Conservation (phyloP, 2,797 vertebrate species). For the Rhyacichthys aspro region DNA sequence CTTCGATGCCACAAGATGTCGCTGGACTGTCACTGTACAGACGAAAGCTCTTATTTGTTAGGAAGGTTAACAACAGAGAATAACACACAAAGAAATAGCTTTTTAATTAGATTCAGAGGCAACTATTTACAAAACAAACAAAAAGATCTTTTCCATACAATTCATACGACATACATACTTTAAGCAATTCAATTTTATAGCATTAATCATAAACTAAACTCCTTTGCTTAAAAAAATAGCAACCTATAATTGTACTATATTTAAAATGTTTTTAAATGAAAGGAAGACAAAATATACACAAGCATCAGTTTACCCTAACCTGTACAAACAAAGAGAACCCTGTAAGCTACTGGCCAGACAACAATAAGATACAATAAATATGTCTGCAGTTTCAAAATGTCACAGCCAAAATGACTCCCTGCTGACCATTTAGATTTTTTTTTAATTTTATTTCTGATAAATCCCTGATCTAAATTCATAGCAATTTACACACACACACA, state of each 20-base stretch:
- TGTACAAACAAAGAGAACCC: conserved; percentile 84
- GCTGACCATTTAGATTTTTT: conserved; percentile 65
- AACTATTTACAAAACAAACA: conserved; percentile 79
- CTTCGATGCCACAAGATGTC: conserved; percentile 41
- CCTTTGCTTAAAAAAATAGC: conserved; percentile 85
- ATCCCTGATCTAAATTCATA: conserved; percentile 73
- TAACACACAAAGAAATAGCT: conserved; percentile 57
- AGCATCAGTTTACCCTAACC: conserved; percentile 84
- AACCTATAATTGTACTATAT: conserved; percentile 93
- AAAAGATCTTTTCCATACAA: conserved; percentile 73
- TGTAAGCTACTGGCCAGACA: conserved; percentile 81
- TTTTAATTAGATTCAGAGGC: conserved; percentile 81
- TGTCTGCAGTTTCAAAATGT: conserved; percentile 61
- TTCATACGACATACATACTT: conserved; percentile 78
- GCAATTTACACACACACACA: conserved; percentile 54
- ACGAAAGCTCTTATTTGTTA: too few species aligned
- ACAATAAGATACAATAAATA: conserved; percentile 65
- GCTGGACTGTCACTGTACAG: conserved; percentile 11
- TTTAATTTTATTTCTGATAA: conserved; percentile 53
- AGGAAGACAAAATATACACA: conserved; percentile 91
- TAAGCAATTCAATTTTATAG: conserved; percentile 72
- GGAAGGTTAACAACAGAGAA: neutral
- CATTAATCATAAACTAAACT: conserved; percentile 78
- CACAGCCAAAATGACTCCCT: conserved; percentile 75
- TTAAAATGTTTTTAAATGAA: conserved; percentile 87